Conservation (phyloP, 2,888 invertebrate genomes). For the Himalopsyche kuldschensis region DNA sequence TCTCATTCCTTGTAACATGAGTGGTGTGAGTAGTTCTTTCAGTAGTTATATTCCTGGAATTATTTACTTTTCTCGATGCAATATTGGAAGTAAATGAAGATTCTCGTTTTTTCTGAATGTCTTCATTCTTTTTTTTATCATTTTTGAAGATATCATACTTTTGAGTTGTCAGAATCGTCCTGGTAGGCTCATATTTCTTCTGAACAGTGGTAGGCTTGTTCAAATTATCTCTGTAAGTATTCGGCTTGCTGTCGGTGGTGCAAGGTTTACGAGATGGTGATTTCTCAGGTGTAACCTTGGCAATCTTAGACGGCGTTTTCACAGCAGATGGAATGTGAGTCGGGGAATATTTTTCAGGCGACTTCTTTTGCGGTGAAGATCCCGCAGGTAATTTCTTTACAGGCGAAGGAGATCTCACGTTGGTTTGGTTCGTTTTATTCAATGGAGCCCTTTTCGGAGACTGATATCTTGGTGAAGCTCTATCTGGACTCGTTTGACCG, state of each 20-base stretch:
- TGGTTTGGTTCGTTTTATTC: background rate
- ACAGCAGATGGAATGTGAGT: slow-evolving; percentile 3
- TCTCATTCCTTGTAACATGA: slow-evolving; percentile 28
- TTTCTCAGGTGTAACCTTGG: slow-evolving; percentile 34
- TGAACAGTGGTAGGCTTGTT: background rate
- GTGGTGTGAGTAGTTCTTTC: slow-evolving; percentile 28
- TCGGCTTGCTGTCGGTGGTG: background rate
- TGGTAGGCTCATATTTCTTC: slow-evolving; percentile 30
- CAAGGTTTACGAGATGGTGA: slow-evolving; percentile 36
- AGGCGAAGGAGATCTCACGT: background rate
- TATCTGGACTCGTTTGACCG: slow-evolving; percentile 7
- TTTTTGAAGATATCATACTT: slow-evolving; percentile 39
- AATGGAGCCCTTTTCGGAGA: background rate
- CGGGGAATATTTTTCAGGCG: slow-evolving; percentile 3
- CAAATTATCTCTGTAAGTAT: slow-evolving; percentile 26
- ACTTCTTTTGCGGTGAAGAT: slow-evolving; percentile 18
- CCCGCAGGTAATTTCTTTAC: slow-evolving; percentile 14
- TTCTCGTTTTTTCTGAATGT: slow-evolving; percentile 8
- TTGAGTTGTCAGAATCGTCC: slow-evolving; percentile 32
- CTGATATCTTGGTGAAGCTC: background rate
- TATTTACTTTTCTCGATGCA: slow-evolving; percentile 9
- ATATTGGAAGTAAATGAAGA: slow-evolving; percentile 4
- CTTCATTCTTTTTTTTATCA: slow-evolving; percentile 33
- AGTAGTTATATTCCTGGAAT: slow-evolving; percentile 9
- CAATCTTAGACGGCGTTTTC: slow-evolving; percentile 17